Evolutionary conservation across 2,888 invertebrate species (phyloP).

Genomic region (Odontomyia ornata): DNA sequence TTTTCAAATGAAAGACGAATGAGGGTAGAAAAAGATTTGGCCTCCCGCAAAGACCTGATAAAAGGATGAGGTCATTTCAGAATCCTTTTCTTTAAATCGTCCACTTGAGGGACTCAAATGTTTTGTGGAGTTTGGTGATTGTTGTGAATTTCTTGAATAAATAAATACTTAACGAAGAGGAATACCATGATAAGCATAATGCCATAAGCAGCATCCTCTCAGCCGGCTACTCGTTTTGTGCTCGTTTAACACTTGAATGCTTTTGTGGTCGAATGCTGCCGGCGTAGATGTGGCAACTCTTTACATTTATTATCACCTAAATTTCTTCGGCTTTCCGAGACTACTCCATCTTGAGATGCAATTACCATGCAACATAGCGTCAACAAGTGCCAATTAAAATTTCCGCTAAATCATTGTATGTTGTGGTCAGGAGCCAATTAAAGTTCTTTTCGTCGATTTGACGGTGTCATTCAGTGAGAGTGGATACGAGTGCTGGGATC

Average conservation of each 20-base stretch:
- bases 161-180: slow-evolving; percentile 6
- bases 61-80: neutral
- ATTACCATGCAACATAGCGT: neutral
- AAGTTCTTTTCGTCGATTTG: slow-evolving; percentile 10
- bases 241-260: too few species aligned
- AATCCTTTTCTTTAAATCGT: slow-evolving; percentile 31
- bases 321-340: neutral
- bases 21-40: slow-evolving; percentile 4
- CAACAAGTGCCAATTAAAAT: slow-evolving; percentile 42
- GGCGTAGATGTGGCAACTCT: too few species aligned
- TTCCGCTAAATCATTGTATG: slow-evolving; percentile 8
- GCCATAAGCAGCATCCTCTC: neutral
- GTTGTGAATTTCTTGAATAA: slow-evolving; percentile 1
- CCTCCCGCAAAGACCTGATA: neutral
- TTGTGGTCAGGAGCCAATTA: slow-evolving; percentile 18
- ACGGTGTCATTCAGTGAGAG: neutral
- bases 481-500: neutral
- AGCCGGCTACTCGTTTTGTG: too few species aligned
- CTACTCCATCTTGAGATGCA: slow-evolving; percentile 2
- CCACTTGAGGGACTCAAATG: neutral
- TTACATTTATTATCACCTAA: too few species aligned
- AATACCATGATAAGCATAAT: neutral
- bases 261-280: neutral
- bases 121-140: neutral
- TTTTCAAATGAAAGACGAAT: slow-evolving; percentile 1